Evolutionary conservation across 2,113 vertebrate genomes (phyloP).

Genomic region (Crotalus viridis): DNA sequence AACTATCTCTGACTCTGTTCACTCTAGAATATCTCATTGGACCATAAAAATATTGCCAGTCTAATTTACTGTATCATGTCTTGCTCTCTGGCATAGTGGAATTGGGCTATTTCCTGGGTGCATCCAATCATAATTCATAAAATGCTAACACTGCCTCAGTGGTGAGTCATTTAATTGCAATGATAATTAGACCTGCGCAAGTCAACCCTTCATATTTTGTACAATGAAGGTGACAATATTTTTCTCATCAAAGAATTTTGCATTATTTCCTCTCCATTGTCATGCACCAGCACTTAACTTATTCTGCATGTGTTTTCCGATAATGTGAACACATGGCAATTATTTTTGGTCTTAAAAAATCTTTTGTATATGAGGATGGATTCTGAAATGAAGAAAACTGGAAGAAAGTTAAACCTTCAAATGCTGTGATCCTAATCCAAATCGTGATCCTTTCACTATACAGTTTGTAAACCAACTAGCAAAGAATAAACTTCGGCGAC

Average conservation of each 20-base stretch:
- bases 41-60: background rate
- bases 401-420: background rate
- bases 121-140: background rate
- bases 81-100: background rate
- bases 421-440: background rate
- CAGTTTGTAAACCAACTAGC: background rate
- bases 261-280: background rate
- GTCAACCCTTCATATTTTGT: background rate
- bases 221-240: background rate
- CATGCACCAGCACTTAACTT: background rate
- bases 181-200: background rate
- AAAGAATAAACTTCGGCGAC: background rate
- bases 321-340: background rate
- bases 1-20: background rate
- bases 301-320: background rate
- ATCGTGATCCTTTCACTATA: background rate
- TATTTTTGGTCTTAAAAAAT: background rate
- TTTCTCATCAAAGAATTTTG: background rate
- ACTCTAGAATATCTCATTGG: background rate
- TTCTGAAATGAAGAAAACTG: background rate
- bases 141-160: background rate
- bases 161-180: background rate
- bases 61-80: background rate
- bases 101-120: background rate
- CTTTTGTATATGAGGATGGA: background rate